Conservation (phyloP, 30 jellyfish, hydroid and myxozoan species). For the Chrysaora quinquecirrha region DNA sequence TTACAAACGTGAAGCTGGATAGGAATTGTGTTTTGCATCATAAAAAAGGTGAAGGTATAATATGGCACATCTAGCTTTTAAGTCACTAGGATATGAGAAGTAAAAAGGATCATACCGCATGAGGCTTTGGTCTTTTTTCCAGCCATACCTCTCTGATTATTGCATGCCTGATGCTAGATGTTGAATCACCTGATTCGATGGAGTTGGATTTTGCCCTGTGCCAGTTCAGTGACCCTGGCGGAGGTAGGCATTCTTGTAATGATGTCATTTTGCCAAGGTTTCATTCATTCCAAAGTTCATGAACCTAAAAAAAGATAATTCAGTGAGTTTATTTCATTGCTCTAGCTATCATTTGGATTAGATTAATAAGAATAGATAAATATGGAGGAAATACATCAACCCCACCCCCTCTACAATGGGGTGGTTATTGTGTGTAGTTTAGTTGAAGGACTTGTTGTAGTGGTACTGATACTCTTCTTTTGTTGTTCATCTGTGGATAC, state of each 20-base stretch:
- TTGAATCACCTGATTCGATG: slow-evolving; percentile 35
- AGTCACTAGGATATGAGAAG: neutral
- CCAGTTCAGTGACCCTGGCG: slow-evolving; percentile 87
- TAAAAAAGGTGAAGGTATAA: no score
- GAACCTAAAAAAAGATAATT: neutral
- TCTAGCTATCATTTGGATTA: no score
- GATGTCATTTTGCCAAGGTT: slow-evolving; percentile 74
- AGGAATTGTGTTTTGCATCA: neutral
- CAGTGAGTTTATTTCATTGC: neutral
- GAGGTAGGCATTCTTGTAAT: slow-evolving; percentile 72
- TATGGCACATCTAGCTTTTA: neutral
- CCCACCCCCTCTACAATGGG: no score
- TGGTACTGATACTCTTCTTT: no score
- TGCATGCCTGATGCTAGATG: slow-evolving; percentile 78
- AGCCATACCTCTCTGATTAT: slow-evolving; percentile 94
- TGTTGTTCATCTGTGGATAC: no score
- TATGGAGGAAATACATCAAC: no score
- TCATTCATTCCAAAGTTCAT: neutral
- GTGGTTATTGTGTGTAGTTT: no score
- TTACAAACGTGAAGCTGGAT: neutral
- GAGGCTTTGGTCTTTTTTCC: slow-evolving; percentile 89
- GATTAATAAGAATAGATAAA: no score
- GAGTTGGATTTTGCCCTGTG: slow-evolving; percentile 66
- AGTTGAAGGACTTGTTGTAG: no score
- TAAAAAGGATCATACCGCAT: slow-evolving; percentile 68